Conservation (phyloP, 2,888 invertebrate species). For the Plemyria rubiginata region DNA sequence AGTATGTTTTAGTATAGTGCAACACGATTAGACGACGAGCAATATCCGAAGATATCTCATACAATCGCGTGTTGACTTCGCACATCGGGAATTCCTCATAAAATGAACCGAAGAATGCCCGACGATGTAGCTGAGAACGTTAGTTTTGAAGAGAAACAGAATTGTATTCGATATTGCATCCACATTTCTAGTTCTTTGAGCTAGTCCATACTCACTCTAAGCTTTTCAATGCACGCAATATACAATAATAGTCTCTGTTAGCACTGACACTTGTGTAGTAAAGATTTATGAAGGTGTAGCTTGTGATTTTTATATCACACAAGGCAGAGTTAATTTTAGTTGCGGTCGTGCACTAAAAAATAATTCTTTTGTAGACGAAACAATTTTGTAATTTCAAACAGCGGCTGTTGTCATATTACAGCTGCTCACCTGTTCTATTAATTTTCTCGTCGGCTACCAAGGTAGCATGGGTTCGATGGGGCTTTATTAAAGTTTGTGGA, state of each 20-base stretch:
- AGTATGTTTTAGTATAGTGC: conserved; percentile 12
- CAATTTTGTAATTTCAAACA: conserved; percentile 33
- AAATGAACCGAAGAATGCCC: conserved; percentile 55
- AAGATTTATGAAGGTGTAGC: conserved; percentile 10
- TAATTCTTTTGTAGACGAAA: conserved; percentile 15
- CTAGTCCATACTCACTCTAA: no score
- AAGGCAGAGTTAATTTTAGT: conserved; percentile 1
- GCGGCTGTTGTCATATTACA: conserved; percentile 39
- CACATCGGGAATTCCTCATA: conserved; percentile 57
- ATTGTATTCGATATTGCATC: conserved; percentile 52
- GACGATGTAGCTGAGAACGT: conserved; percentile 50
- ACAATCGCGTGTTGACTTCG: conserved; percentile 49
- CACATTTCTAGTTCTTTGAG: conserved; percentile 44
- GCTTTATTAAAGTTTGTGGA: conserved; percentile 42
- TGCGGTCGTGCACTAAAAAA: conserved; percentile 1
- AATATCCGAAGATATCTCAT: conserved; percentile 47
- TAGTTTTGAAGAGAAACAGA: conserved; percentile 48
- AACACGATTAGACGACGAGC: conserved; percentile 29
- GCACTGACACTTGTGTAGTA: neutral
- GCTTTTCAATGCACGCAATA: conserved; percentile 22
- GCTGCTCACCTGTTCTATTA: conserved; percentile 45
- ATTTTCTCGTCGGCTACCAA: conserved; percentile 39
- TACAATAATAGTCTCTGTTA: conserved; percentile 37
- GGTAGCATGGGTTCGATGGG: conserved; percentile 40
- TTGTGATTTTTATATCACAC: conserved; percentile 35